Evolutionary conservation across 2,113 vertebrate species (phyloP), one percentile per base, ranked within the genome.

Genomic region (Tychaedon coryphoeus): DNA sequence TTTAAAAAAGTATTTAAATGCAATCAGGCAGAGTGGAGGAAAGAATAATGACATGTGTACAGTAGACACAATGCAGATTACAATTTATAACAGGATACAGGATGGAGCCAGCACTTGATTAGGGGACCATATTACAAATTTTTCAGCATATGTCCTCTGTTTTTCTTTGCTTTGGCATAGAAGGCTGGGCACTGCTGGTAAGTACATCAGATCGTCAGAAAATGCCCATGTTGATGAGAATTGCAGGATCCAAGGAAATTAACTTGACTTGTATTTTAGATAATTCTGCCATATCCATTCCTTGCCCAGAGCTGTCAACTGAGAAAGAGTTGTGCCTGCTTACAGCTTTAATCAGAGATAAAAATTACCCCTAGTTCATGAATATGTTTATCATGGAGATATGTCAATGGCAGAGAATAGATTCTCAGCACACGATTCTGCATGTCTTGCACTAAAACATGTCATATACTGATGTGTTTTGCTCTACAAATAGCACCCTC

Each of bases 41-140:
- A 98, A 97, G 97, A 97, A 97, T 97, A 96, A 97, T 97, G 94
- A 89, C 87, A 95, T 91, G 93, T 91, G 90, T 94, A 95, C 77
- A 81, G 93, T 96, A 97, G 95, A 97, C 92, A 95, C 96, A 96
- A 95, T 93, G 92, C 85, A 97, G 97, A 98, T 98, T 97, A 84
- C 90, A 93, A 96, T 97, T 98, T 98, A 97, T 97, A 96, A 98
- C 97, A 98, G 98, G 97, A 98, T 97, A 93, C 97, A 97, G 98
- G 98, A 98, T 97, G 97, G 97, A 98, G 97, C 97, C 93, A 92
- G 96, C 81, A 62, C 92, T 97, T 98, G 96, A 98, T 98, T 98
- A 96, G 90, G 77, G 69, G 89, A 84, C 95, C 87, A 96, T 82
- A 69, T 81, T 91, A 97, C 91, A 96, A 96, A 96, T 97, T 95